phyloP scores from a whole-genome alignment of 2,888 invertebrate species.

The Blera fallax region DNA sequence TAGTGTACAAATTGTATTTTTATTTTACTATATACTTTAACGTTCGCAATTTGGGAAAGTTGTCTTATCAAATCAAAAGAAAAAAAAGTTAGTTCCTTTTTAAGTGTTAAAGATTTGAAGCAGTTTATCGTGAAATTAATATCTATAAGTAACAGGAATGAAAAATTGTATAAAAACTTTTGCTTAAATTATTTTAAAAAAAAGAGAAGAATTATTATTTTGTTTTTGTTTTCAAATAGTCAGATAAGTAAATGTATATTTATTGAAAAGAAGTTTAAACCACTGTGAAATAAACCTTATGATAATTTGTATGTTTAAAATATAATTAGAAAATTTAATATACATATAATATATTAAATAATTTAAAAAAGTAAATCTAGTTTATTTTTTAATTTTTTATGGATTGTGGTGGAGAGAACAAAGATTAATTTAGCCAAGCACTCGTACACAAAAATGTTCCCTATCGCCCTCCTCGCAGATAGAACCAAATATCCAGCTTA shows the following conservation, averaged over 20 bases:
- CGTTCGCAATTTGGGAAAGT: conserved; percentile 10
- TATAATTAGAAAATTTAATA: conserved; percentile 59
- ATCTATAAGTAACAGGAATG: conserved; percentile 24
- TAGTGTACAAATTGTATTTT: conserved; percentile 51
- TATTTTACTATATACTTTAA: background rate
- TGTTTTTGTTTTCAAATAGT: conserved; percentile 22
- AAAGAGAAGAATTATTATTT: background rate
- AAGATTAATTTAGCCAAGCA: no score
- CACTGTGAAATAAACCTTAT: conserved; percentile 66
- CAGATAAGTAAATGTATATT: conserved; percentile 49
- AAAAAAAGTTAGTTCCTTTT: conserved; percentile 57
- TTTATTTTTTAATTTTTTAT: no score
- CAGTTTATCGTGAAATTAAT: conserved; percentile 42
- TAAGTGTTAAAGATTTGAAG: conserved; percentile 45
- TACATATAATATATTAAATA: background rate
- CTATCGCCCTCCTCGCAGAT: no score
- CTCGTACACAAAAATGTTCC: no score
- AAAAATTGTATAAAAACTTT: conserved; percentile 36
- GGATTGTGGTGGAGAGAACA: no score
- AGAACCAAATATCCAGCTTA: no score
- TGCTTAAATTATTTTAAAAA: conserved; percentile 18
- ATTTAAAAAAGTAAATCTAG: background rate
- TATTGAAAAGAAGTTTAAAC: conserved; percentile 48
- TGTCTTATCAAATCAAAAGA: conserved; percentile 25
- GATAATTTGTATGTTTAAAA: conserved; percentile 64